Evolutionary conservation across 1,140 invertebrate species (phyloP), one percentile per base, ranked within the genome.

Genomic region (Drosophila suzukii): DNA sequence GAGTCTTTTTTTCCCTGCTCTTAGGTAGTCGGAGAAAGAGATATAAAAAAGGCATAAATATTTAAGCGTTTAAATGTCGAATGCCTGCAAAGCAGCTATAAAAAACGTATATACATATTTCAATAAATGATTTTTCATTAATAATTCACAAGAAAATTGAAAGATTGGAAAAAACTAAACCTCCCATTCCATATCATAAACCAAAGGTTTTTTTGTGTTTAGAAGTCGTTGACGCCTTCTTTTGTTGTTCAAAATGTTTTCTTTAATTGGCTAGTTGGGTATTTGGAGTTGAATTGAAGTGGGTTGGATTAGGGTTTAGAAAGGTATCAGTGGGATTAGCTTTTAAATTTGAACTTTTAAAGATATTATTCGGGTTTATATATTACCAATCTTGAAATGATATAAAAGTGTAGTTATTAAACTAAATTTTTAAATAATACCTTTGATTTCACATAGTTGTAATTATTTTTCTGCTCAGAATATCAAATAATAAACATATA

Each of bases 121-220:
- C 75, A 82, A 86, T 86, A 86, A 86, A 59, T 68, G 58, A 82
- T 65, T 82, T 85, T 86, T 81, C 79, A 86, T 88, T 81, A 86
- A 86, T 86, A 86, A 86, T 86, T 86, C 82, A 85, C 82, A 70
- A 75, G 78, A 57, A 86, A 78, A 86, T 85, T 66, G 49, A 81
- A 75, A 65, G 44, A 63, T 54, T 60, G 30, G 65, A 39, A 78
- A 53, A 71, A 78, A 60, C 46, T 66, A 61, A 75, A 63, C 70
- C 79, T 78, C 55, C 57, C 57, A 80, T 75, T 47, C 38, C 27
- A 53, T 54, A 55, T 32, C 27, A 53, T 54, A 55, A 10, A 30
- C 24, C 12, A 65, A 44, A 24, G 36, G 7, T 50, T 13, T 41
- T 27, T 61, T 39, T 39, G 11, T 66, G 1, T 34, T 34, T 55